Evolutionary conservation across 2,888 invertebrate species (phyloP), one percentile per base, ranked within the genome.

Genomic region (Apamea sordens): DNA sequence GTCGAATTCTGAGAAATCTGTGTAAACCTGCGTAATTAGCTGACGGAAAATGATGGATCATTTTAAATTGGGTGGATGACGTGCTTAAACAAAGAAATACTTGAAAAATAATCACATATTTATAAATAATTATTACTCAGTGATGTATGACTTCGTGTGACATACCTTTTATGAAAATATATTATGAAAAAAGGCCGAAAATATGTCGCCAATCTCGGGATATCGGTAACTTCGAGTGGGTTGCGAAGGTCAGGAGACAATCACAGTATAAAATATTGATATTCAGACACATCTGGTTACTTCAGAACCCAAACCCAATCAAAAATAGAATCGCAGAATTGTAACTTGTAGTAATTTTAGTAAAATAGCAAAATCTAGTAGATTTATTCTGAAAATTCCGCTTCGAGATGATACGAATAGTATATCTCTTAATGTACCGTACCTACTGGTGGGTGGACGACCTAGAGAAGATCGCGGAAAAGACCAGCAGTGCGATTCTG

Each of bases 21-120:
- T 28, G 74, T 21, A n/a, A 61, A 47, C 21, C n/a, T 44, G 59
- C 15, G 32, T 73, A 84, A 79, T 82, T 56, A 67, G 67, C 18
- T 50, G 63, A 68, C 13, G 13, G 67, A 63, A 59, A 71, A 68
- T 72, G 41, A 74, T 74, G 41, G 63, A 41, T 71, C 47, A 15
- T 71, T 71, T 72, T 82, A 82, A 63, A 84, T 71, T 44, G 28
- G n/a, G 10, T 70, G n/a, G n/a, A 41, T 79, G 71, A 67, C 36
- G 64, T 28, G 41, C 32, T 50, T 24, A 32, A 83, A 83, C 72
- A 69, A 64, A 59, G 68, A 69, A 74, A 64, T 64, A 56, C 50
- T 67, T 47, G 53, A 71, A 83, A 77, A 53, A 47, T 63, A 44
- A 69, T 2, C 8, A 64, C 36, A 36, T 11, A 32, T 28, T 28